These are phyloP conservation scores for Bombus superbus DNA, from an alignment of 1,140 invertebrate genomes.

Conservation along the genomic window DNA sequence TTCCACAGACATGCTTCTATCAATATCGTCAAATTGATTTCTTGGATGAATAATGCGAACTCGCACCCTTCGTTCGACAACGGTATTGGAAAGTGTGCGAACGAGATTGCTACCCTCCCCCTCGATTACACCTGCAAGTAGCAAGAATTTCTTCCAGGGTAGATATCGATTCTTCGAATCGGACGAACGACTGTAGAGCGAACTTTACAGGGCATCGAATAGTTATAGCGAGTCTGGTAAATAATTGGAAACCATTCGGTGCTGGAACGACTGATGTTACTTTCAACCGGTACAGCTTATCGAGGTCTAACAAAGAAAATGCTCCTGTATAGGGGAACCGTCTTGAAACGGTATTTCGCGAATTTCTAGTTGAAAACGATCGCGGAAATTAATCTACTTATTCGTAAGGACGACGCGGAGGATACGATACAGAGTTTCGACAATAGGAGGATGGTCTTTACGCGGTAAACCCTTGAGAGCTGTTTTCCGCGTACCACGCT, in stretches of 20 bases:
- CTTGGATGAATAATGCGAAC: conserved; percentile 10
- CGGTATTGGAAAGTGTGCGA: neutral
- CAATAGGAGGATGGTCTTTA: neutral
- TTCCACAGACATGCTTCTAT: neutral
- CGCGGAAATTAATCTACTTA: neutral
- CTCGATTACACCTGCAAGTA: neutral
- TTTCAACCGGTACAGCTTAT: neutral
- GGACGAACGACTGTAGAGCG: neutral
- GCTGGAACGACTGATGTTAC: neutral
- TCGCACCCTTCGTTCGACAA: neutral
- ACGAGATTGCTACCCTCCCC: neutral
- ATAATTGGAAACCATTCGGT: neutral
- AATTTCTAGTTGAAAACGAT: neutral
- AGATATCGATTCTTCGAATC: conserved; percentile 2
- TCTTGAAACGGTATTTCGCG: neutral
- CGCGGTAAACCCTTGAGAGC: neutral
- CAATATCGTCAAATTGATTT: conserved; percentile 11
- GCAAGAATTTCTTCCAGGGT: neutral
- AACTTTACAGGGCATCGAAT: neutral
- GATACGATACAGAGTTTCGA: neutral
- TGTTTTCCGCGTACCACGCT: conserved; percentile 15
- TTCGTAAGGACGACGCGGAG: neutral
- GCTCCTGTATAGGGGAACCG: neutral
- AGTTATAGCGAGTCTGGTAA: neutral
- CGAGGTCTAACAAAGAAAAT: neutral